phyloP scores from a whole-genome alignment of 2,113 vertebrate species.

The Petrocephalus microphthalmus region DNA sequence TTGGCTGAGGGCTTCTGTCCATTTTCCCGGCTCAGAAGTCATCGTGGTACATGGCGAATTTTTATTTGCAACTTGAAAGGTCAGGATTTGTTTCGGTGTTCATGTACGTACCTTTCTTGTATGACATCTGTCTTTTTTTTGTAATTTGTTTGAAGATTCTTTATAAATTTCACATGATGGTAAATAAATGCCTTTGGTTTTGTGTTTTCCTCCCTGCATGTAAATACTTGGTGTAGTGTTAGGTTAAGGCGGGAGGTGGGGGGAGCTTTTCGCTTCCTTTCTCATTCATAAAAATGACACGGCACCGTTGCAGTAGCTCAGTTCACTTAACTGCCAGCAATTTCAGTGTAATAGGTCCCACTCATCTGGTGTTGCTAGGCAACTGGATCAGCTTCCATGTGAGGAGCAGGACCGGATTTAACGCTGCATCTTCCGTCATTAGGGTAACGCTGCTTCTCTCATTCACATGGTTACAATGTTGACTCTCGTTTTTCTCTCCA shows the following conservation, averaged over 20 bases:
- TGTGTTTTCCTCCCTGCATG: neutral
- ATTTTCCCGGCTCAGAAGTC: neutral
- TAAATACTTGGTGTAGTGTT: neutral
- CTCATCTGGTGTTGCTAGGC: conserved; percentile 34
- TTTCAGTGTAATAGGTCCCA: conserved; percentile 26
- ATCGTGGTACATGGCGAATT: neutral
- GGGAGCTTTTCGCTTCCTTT: neutral
- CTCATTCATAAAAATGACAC: conserved; percentile 42
- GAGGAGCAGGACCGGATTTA: conserved; percentile 16
- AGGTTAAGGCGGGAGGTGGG: neutral
- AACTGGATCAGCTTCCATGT: conserved; percentile 30
- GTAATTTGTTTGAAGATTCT: conserved; percentile 39
- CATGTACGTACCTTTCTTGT: conserved; percentile 26
- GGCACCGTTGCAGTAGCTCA: conserved; percentile 14
- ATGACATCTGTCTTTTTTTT: conserved; percentile 23
- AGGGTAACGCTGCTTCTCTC: neutral
- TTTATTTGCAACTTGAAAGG: conserved; percentile 34
- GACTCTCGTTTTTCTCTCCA: neutral
- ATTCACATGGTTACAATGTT: neutral
- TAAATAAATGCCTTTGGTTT: neutral
- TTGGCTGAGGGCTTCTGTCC: neutral
- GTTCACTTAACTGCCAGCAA: neutral
- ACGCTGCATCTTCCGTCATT: conserved; percentile 15
- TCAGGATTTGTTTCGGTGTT: neutral
- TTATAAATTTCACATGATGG: conserved; percentile 23